Percentiles rank a stretch among this genome's conserved stretches.
These are phyloP conservation scores for Acropternis orthonyx DNA, from an alignment of 2,797 vertebrate genomes.

Conservation along the genomic window DNA sequence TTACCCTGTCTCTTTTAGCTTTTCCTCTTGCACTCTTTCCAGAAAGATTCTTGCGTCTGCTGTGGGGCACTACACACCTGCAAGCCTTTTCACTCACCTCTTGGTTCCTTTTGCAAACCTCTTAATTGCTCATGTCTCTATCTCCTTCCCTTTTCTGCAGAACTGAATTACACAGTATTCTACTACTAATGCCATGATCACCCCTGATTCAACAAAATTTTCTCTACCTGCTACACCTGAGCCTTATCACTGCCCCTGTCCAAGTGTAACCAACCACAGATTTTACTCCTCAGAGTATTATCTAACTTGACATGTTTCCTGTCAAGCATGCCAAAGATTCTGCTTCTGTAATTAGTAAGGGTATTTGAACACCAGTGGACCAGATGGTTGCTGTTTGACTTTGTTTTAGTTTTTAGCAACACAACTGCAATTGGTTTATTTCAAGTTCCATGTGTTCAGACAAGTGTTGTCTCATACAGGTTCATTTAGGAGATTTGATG, in stretches of 20 bases:
- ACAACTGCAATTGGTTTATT: not conserved
- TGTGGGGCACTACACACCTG: not conserved
- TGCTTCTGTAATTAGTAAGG: not conserved
- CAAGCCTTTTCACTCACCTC: not conserved
- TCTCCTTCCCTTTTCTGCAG: not conserved
- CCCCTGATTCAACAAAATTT: not conserved
- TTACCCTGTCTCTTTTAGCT: not conserved
- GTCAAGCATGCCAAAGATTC: not conserved
- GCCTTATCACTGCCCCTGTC: not conserved
- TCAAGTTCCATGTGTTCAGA: not conserved
- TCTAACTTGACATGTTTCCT: not conserved
- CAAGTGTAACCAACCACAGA: not conserved
- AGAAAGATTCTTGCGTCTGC: not conserved
- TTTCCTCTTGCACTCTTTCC: not conserved
- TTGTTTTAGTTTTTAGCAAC: not conserved
- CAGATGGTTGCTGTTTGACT: accelerated
- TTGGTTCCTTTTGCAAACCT: not conserved
- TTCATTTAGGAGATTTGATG: not conserved
- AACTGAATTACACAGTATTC: not conserved
- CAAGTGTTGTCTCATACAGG: not conserved
- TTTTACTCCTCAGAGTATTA: not conserved
- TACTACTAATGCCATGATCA: not conserved
- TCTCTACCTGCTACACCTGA: not conserved
- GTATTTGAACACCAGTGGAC: not conserved
- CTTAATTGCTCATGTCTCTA: not conserved